Evolutionary conservation across 2,113 vertebrate species (phyloP).

Genomic region (Petrocephalus zakoni): DNA sequence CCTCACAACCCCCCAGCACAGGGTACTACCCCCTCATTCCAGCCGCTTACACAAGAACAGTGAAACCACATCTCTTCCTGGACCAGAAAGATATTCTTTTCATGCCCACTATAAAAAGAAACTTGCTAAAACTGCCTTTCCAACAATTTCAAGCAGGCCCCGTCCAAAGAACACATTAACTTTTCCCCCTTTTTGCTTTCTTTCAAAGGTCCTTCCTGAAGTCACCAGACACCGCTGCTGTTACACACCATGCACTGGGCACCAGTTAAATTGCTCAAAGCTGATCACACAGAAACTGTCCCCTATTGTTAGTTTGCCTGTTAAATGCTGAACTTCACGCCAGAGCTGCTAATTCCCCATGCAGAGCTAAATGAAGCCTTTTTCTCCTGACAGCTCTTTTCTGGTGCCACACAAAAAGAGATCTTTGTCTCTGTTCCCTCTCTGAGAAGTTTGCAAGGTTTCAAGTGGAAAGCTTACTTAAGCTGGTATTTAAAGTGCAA

Average conservation of each 20-base stretch:
- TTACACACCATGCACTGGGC: conserved; percentile 46
- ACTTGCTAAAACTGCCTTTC: conserved; percentile 33
- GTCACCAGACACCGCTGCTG: conserved; percentile 44
- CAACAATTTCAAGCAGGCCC: conserved; percentile 38
- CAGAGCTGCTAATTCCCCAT: conserved; percentile 22
- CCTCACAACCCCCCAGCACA: conserved; percentile 5
- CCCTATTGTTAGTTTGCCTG: conserved; percentile 42
- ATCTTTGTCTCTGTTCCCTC: conserved; percentile 19
- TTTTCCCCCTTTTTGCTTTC: conserved; percentile 35
- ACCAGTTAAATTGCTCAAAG: conserved; percentile 48
- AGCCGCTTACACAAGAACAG: conserved; percentile 34
- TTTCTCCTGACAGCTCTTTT: conserved; percentile 1
- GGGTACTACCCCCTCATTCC: conserved; percentile 32
- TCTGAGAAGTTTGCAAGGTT: neutral
- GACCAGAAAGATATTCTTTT: conserved; percentile 37
- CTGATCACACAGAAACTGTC: conserved; percentile 42
- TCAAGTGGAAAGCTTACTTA: conserved; percentile 8
- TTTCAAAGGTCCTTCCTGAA: conserved; percentile 49
- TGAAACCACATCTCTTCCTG: conserved; percentile 20
- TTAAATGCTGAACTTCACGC: conserved; percentile 27
- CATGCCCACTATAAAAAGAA: conserved; percentile 34
- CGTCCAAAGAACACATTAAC: conserved; percentile 37
- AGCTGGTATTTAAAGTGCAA: conserved; percentile 1
- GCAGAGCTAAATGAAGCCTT: conserved; percentile 27
- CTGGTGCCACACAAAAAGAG: conserved; percentile 1